A percentile compares a stretch with the other conserved stretches of the same genome.
These are phyloP conservation scores for Falco naumanni DNA, from an alignment of 2,797 vertebrate species.

Conservation along the genomic window DNA sequence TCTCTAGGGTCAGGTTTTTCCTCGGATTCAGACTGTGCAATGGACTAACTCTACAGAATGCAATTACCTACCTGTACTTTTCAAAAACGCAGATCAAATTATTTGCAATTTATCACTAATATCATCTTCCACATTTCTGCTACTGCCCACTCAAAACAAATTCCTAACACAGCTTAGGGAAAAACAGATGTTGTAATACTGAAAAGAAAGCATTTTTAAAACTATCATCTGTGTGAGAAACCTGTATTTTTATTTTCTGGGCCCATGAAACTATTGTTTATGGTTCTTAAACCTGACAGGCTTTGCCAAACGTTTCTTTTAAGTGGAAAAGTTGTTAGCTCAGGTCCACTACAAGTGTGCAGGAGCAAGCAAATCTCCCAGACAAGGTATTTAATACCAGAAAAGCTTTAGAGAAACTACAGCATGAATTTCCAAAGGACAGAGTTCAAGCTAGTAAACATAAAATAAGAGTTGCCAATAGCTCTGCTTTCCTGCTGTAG, in stretches of 20 bases:
- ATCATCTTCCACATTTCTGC: not conserved
- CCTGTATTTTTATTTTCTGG: not conserved
- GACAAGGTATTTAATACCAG: slow-evolving; percentile 9
- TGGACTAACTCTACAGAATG: not conserved
- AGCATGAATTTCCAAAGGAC: not conserved
- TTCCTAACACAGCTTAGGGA: not conserved
- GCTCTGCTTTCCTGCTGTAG: not conserved
- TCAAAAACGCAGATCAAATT: not conserved
- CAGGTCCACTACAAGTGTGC: not conserved
- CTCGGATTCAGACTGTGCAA: not conserved
- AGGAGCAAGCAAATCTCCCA: slow-evolving; percentile 1
- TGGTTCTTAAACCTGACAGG: not conserved
- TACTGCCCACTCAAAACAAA: not conserved
- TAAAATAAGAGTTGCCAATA: slow-evolving; percentile 11
- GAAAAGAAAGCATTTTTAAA: not conserved
- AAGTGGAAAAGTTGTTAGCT: not conserved
- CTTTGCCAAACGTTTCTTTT: not conserved
- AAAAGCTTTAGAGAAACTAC: not conserved
- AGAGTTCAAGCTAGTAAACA: slow-evolving; percentile 24
- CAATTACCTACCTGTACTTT: not conserved
- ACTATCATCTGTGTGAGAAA: not conserved
- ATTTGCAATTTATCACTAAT: not conserved
- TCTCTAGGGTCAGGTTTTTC: not conserved
- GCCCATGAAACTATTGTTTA: not conserved
- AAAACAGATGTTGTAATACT: not conserved